These are phyloP conservation scores for Atherinosoma microstoma DNA, from an alignment of 2,797 vertebrate genomes.

Conservation along the genomic window DNA sequence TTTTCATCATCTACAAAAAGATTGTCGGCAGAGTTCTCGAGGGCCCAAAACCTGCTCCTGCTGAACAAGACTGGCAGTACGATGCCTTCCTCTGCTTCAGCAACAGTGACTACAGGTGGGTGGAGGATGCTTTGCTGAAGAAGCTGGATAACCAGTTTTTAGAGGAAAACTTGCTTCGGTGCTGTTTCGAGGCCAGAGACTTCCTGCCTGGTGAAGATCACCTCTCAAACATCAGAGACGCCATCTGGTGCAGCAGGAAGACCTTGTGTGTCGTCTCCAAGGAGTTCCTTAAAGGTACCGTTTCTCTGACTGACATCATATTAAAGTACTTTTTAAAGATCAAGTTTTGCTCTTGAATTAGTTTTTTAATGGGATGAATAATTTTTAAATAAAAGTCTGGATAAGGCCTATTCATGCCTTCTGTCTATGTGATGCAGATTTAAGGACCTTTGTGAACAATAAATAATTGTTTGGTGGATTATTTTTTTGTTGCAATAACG, in stretches of 20 bases:
- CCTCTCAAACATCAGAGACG: constrained; percentile 88
- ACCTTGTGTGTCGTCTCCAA: constrained; percentile 89
- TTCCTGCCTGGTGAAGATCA: constrained; percentile 90
- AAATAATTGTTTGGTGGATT: too few relatives aligned
- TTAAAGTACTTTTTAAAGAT: not conserved
- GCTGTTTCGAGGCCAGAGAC: constrained; percentile 94
- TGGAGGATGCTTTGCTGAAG: constrained; percentile 86
- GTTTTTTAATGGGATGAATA: not conserved
- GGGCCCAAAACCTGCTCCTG: constrained; percentile 21
- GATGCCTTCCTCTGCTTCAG: constrained; percentile 91
- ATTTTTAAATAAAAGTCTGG: too few relatives aligned
- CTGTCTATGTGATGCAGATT: not conserved
- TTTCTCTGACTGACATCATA: not conserved
- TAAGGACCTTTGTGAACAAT: not conserved
- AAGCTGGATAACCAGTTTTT: constrained; percentile 88
- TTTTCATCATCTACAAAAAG: constrained; percentile 86
- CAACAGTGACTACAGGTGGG: constrained; percentile 88
- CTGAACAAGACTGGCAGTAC: constrained; percentile 67
- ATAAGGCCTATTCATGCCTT: not conserved
- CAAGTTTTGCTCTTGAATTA: not conserved
- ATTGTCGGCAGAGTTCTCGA: constrained; percentile 60
- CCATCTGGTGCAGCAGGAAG: constrained; percentile 90
- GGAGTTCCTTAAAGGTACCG: constrained; percentile 85
- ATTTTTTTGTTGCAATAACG: too few relatives aligned
- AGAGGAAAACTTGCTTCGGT: constrained; percentile 83